Base-by-base conservation (phyloP, 2,888 invertebrate genomes). In the Augochlorella aurata region DNA sequence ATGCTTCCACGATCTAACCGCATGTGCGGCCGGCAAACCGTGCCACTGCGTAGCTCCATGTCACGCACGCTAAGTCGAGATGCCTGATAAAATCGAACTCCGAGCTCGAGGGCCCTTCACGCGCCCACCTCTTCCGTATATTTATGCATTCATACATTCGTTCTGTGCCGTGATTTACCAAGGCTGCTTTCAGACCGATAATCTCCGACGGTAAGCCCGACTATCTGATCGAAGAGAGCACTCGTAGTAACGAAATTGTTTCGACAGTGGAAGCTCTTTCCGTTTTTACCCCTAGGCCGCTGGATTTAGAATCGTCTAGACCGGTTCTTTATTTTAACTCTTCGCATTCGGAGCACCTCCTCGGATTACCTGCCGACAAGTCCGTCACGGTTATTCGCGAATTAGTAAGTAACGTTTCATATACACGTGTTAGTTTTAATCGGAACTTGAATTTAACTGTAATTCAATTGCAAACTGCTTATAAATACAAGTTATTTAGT, bases 81-180 rank as follows among this genome's bases (percentile, higher is more conserved):
- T 29, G 52, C n/a, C 4, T 45, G 82, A 82, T 82, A 82, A 81
- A 75, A 77, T 81, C 73, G 63, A 71, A 47, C 63, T 52, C 50
- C 8, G 66, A 18, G 50, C 21, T 58, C 12, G 54, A 69, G 70
- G 47, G 49, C 54, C 52, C 49, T 72, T 69, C 72, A 61, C 75
- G 45, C 61, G 72, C n/a, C 61, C 61, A 47, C 66, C 45, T 61
- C 49, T 71, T 70, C 18, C 81, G 49, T 66, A 47, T 71, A 69
- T 81, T 77, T 70, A 70, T 76, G 81, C 76, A 73, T 80, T 44
- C 50, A 47, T 65, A 68, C 52, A 61, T 44, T 24, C 38, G 69
- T 70, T 81, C 63, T 47, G 38, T 76, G 63, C 14, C 75, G 76
- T 68, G 76, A 76, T 80, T 80, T 75, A 63, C 75, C 71, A 65